A percentile compares a stretch with the other conserved stretches of the same genome.
Evolutionary conservation across 2,113 vertebrate genomes (phyloP).

Genomic region (Gadus chalcogrammus): DNA sequence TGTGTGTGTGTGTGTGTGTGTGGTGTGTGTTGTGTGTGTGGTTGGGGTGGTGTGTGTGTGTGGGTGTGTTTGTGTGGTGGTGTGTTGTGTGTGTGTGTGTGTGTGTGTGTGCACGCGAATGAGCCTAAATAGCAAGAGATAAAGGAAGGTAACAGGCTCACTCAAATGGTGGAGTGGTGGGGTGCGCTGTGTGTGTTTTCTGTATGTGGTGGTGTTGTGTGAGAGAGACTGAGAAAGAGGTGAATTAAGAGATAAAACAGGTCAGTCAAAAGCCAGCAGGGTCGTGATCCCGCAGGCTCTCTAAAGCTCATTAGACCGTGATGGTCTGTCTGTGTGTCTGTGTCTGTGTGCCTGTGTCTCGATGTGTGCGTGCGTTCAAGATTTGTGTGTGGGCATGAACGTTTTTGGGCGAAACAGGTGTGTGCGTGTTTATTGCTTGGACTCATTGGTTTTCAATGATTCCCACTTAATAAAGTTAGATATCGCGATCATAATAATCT

Average conservation of each 20-base stretch:
- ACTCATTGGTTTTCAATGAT: background rate
- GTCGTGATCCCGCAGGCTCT: constrained; percentile 37
- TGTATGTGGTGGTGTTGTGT: constrained; percentile 14
- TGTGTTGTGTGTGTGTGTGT: too few relatives aligned
- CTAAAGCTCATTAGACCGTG: constrained; percentile 43
- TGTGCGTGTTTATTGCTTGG: constrained; percentile 4
- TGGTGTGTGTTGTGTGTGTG: too few relatives aligned
- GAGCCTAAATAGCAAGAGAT: too few relatives aligned
- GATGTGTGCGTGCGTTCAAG: background rate
- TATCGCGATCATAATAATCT: too few relatives aligned
- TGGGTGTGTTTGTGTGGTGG: too few relatives aligned
- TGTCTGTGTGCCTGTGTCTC: background rate
- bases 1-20: too few relatives aligned
- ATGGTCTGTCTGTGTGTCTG: too few relatives aligned
- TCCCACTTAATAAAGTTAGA: too few relatives aligned
- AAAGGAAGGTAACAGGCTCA: too few relatives aligned
- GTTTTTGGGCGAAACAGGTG: constrained; percentile 1
- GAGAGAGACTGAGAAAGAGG: constrained; percentile 3
- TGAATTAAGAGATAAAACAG: background rate
- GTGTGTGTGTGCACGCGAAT: too few relatives aligned
- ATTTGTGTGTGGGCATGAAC: constrained; percentile 1
- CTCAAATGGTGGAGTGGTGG: background rate
- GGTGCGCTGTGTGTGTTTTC: constrained; percentile 4
- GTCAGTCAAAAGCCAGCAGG: constrained; percentile 24
- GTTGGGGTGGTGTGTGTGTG: too few relatives aligned